Evolutionary conservation across 1,140 invertebrate species (phyloP).

Genomic region (Brachionus calyciflorus): DNA sequence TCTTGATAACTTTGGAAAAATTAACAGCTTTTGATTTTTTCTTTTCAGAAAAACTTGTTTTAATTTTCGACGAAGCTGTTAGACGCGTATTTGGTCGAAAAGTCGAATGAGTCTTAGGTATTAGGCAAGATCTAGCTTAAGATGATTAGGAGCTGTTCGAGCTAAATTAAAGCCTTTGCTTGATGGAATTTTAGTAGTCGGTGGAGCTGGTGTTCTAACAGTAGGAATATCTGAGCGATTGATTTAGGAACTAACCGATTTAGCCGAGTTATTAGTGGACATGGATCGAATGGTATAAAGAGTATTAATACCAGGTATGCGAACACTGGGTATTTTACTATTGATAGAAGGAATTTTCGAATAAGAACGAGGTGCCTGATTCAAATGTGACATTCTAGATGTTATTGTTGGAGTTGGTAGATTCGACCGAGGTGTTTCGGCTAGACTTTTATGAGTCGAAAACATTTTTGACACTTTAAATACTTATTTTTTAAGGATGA

Average conservation of each 20-base stretch:
- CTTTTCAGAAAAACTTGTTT: not conserved
- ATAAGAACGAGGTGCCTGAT: not conserved
- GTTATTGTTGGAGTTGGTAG: not conserved
- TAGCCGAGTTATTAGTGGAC: not conserved
- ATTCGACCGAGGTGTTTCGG: not conserved
- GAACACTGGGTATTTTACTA: not conserved
- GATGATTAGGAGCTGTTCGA: not conserved
- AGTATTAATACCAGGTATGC: not conserved
- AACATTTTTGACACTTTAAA: not conserved
- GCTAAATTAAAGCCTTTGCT: not conserved
- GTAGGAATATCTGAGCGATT: too few relatives aligned
- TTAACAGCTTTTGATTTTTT: not conserved
- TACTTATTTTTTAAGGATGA: not conserved
- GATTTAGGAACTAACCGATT: too few relatives aligned
- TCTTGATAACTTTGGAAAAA: conserved; percentile 1
- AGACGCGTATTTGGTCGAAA: not conserved
- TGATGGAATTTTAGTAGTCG: too few relatives aligned
- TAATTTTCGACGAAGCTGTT: not conserved
- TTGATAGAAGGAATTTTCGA: not conserved
- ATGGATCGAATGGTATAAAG: not conserved
- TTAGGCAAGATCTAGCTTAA: not conserved
- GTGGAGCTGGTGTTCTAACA: too few relatives aligned
- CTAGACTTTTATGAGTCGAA: not conserved
- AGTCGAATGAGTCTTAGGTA: not conserved
- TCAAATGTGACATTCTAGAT: not conserved